A percentile compares a stretch with the other conserved stretches of the same genome.
These are phyloP conservation scores for Hapalemur alaotrensis DNA, from an alignment of 2,797 vertebrate genomes.

Conservation along the genomic window DNA sequence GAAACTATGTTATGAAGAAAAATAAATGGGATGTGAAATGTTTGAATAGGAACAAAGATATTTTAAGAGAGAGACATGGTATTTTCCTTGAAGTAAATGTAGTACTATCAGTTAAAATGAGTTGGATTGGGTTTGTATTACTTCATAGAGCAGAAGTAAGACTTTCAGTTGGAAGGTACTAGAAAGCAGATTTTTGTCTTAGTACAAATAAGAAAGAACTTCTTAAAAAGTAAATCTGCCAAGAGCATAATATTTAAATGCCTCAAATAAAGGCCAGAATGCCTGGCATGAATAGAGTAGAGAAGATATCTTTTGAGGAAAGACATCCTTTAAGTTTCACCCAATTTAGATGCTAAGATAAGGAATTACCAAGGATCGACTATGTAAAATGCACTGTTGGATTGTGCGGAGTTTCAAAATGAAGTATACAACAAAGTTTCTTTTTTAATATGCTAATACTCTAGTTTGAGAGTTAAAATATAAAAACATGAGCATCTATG, in stretches of 20 bases:
- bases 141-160: not conserved
- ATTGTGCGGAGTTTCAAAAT: not conserved
- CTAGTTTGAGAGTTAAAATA: not conserved
- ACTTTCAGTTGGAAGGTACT: not conserved
- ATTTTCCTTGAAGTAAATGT: not conserved
- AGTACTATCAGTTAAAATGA: not conserved
- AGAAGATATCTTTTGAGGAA: slow-evolving; percentile 34
- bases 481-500: not conserved
- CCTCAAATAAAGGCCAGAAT: not conserved
- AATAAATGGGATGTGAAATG: not conserved
- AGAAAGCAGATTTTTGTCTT: not conserved
- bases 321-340: not conserved
- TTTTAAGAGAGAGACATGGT: not conserved
- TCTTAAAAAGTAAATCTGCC: not conserved
- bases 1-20: not conserved
- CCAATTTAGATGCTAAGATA: slow-evolving; percentile 17
- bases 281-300: not conserved
- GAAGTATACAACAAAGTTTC: not conserved
- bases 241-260: not conserved
- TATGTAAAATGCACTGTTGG: not conserved
- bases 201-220: not conserved
- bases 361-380: not conserved
- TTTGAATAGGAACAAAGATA: not conserved
- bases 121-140: not conserved
- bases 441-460: not conserved